phyloP scores from a whole-genome alignment of 2,113 vertebrate species.

The Podilymbus podiceps region DNA sequence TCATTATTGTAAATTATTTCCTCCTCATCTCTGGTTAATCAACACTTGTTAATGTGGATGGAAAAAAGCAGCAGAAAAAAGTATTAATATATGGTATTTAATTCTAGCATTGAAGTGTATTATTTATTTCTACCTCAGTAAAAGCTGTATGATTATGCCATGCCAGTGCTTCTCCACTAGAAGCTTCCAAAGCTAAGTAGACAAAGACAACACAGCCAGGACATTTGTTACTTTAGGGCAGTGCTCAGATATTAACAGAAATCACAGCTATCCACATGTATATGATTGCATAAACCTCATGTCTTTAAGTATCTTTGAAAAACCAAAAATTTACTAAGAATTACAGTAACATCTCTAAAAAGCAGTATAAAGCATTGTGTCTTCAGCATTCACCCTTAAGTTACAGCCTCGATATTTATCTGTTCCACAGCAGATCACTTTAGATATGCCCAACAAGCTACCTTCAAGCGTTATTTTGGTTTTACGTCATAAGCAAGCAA shows the following conservation, averaged over 20 bases:
- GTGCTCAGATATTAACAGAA: background rate
- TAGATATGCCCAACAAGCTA: background rate
- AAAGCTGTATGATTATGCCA: background rate
- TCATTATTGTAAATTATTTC: background rate
- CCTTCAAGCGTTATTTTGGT: background rate
- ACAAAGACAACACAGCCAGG: background rate
- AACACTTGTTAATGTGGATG: accelerated
- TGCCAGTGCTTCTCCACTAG: background rate
- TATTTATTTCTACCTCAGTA: background rate
- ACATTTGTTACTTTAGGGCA: background rate
- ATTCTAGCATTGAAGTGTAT: background rate
- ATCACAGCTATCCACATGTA: background rate
- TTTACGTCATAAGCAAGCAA: background rate
- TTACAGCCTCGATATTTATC: background rate
- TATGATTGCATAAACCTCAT: accelerated
- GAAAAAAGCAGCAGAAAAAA: background rate
- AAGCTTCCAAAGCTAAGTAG: background rate
- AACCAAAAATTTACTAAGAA: background rate
- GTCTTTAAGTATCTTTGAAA: background rate
- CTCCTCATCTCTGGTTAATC: background rate
- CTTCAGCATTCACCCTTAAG: background rate
- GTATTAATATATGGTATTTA: background rate
- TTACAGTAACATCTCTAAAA: background rate
- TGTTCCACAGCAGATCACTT: background rate
- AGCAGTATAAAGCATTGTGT: background rate